Percentiles rank a stretch among this genome's conserved stretches.
Conservation (phyloP, 2,797 vertebrate species). For the Silurus aristotelis region DNA sequence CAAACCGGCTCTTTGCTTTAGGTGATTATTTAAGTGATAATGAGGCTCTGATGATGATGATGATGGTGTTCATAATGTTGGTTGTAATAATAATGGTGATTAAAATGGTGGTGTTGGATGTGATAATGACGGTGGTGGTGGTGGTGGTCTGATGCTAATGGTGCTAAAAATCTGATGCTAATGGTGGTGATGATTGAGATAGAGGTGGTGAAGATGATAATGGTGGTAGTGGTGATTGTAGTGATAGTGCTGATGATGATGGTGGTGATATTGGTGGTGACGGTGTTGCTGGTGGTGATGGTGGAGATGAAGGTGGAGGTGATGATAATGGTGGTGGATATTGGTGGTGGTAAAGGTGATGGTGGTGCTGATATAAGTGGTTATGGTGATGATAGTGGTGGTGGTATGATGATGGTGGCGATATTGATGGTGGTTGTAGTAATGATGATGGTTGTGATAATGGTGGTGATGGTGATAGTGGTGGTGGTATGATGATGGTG, state of each 20-base stretch:
- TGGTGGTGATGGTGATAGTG: background rate
- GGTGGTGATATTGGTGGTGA: background rate
- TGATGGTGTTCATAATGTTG: background rate
- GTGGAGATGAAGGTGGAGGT: background rate
- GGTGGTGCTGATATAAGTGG: background rate
- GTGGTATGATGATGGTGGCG: background rate
- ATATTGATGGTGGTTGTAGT: background rate
- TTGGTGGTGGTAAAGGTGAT: background rate
- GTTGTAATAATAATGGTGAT: background rate
- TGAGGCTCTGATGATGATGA: background rate
- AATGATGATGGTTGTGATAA: background rate
- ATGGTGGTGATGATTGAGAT: background rate
- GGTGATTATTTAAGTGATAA: too few species aligned
- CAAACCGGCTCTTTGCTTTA: too few species aligned
- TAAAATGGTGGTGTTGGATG: background rate
- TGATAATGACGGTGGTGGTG: background rate
- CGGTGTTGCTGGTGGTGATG: background rate
- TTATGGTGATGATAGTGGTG: background rate
- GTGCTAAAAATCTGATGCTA: background rate
- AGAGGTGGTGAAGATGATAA: too few species aligned
- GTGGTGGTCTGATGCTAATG: background rate
- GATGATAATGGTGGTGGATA: background rate
- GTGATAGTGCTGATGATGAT: background rate
- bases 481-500: background rate
- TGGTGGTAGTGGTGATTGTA: background rate